Base-by-base conservation (phyloP, 1,140 invertebrate genomes). In the Aphelinus certus region DNA sequence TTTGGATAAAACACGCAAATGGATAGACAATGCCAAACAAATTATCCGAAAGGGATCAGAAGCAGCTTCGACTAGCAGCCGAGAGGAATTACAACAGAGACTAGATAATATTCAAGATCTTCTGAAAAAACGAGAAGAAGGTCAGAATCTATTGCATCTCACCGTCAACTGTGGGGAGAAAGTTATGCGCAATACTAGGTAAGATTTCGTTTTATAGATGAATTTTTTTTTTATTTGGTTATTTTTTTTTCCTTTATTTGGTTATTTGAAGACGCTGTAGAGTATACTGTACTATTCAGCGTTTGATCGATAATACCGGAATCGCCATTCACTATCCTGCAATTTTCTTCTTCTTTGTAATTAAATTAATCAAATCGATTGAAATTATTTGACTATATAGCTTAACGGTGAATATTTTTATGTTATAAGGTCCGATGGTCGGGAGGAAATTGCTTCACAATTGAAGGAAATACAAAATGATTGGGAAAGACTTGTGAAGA, bases 91-190 rank as follows among this genome's bases (percentile, higher is more conserved):
- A 45, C 95, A 98, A 82, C 90, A 92, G 66, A 92, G 95, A 71
- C 86, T 98, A 6, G 92, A 94, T 76, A 92, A 94, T 80, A 94
- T 94, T 46, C 93, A 98, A 90, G 93, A 97, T 75, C 86, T 97
- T 1, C 87, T 96, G 26, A 90, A 91, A 74, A 92, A 93, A 83
- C 93, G 97, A 62, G 97, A 99, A 84, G 93, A 96, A 87, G 97
- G 96, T 2, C 96, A 98, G 82, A 94, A 93, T 82, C 85, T 97
- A 4, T 93, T 98, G 1, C 96, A 98, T 81, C 90, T 93, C 0
- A 95, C 96, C 9, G 92, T 98, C 0, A 97, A 96, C 79, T 95
- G 93, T 84, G 96, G 96, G 26, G 97, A 99, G 85, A 98, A 98
- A 87, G 95, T 96, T 1, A 86, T 95, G 63, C 75, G 75, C 7